Evolutionary conservation across 1,140 invertebrate species (phyloP).

Genomic region (Magallana angulata): DNA sequence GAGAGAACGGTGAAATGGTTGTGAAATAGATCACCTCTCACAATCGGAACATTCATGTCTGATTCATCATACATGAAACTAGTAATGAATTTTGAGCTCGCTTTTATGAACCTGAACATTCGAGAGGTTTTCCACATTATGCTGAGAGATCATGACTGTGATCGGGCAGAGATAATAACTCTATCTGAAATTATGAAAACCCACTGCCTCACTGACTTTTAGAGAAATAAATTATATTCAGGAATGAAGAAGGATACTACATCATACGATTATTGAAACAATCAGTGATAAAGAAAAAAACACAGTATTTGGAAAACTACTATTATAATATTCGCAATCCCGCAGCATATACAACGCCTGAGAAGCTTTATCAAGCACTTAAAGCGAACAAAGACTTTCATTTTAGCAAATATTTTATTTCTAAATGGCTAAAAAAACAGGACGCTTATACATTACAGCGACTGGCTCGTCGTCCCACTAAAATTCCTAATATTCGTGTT

Average conservation of each 20-base stretch:
- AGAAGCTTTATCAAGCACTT: not conserved
- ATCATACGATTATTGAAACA: not conserved
- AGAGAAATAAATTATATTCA: not conserved
- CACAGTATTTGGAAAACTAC: not conserved
- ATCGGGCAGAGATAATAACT: not conserved
- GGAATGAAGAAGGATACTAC: not conserved
- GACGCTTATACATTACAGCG: not conserved
- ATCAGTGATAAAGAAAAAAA: conserved; percentile 24
- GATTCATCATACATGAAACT: not conserved
- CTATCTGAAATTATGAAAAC: not conserved
- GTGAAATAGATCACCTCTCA: conserved; percentile 33
- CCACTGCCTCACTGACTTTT: not conserved
- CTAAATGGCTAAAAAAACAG: conserved; percentile 36
- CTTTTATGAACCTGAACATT: not conserved
- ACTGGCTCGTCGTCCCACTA: not conserved
- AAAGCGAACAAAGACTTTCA: not conserved
- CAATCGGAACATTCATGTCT: conserved; percentile 39
- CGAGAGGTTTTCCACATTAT: not conserved
- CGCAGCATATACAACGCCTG: not conserved
- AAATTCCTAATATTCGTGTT: not conserved
- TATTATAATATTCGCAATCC: conserved; percentile 25
- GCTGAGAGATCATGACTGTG: not conserved
- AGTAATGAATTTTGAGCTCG: not conserved
- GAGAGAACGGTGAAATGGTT: conserved; percentile 42
- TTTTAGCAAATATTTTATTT: not conserved